phyloP scores from a whole-genome alignment of 92 coral and sea anemone genomes.

The Siderastrea siderea region DNA sequence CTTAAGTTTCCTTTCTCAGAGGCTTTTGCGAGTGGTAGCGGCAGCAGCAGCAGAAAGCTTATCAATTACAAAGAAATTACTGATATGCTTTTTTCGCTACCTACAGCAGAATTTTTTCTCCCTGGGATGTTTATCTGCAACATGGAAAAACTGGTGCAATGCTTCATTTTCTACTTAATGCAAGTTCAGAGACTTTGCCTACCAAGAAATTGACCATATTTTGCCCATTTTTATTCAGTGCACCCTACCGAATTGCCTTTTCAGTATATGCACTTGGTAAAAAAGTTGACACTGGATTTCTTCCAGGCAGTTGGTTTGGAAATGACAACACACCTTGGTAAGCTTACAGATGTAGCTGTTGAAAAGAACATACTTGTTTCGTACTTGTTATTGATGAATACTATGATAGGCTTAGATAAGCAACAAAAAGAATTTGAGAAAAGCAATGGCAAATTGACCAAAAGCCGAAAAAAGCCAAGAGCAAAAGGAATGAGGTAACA shows the following conservation, averaged over 20 bases:
- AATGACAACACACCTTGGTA: conserved; percentile 8
- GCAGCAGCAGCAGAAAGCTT: background rate
- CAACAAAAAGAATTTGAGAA: conserved; percentile 39
- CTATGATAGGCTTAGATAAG: conserved; percentile 28
- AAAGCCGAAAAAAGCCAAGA: conserved; percentile 29
- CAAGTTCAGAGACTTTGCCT: background rate
- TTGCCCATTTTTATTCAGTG: conserved; percentile 32
- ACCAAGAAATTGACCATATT: conserved; percentile 3
- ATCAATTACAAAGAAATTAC: background rate
- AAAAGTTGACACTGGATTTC: conserved; percentile 1
- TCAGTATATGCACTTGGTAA: too few species aligned
- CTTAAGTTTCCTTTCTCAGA: background rate
- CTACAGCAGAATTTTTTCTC: conserved; percentile 14
- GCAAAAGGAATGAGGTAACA: conserved; percentile 72
- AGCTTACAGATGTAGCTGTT: conserved; percentile 41
- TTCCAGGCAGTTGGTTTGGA: background rate
- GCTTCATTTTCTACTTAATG: conserved; percentile 10
- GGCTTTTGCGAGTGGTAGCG: background rate
- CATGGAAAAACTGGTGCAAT: conserved; percentile 29
- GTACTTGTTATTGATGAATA: conserved; percentile 36
- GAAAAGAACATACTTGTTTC: conserved; percentile 41
- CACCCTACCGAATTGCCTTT: conserved; percentile 6
- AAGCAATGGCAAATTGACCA: conserved; percentile 39
- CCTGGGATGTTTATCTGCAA: conserved; percentile 32
- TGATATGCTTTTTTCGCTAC: background rate